A percentile compares a stretch with the other conserved stretches of the same genome.
Conservation (phyloP, 2,888 invertebrate genomes). For the Aelia acuminata region DNA sequence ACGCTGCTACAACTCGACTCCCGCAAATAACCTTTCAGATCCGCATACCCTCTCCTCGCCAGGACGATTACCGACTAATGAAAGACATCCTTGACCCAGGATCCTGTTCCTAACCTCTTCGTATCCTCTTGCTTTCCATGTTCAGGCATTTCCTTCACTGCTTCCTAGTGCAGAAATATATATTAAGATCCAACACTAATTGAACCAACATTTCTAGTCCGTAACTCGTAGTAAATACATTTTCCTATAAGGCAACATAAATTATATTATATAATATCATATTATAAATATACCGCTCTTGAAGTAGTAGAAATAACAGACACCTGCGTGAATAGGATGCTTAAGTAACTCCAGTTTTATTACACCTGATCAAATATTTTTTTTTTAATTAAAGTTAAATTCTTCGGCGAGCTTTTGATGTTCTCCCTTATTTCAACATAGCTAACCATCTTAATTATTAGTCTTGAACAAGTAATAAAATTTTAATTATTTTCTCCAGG, state of each 20-base stretch:
- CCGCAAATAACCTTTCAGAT: conserved; percentile 18
- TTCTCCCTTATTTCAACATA: neutral
- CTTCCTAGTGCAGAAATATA: conserved; percentile 19
- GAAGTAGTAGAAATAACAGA: neutral
- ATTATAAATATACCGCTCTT: neutral
- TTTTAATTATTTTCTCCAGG: neutral
- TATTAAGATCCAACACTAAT: neutral
- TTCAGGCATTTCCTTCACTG: conserved; percentile 24
- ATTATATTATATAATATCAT: neutral
- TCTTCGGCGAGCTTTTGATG: neutral
- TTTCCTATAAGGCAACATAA: conserved; percentile 3
- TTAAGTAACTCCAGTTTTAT: neutral
- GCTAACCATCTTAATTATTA: neutral
- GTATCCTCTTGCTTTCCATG: conserved; percentile 28
- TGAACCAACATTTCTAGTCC: neutral
- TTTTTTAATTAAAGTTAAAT: neutral
- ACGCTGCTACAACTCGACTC: neutral
- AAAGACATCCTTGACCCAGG: conserved; percentile 43
- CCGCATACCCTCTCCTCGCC: neutral
- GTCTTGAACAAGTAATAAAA: neutral
- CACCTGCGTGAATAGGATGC: neutral
- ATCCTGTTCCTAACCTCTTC: conserved; percentile 40
- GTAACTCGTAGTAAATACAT: neutral
- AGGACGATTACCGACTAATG: conserved; percentile 25
- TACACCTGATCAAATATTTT: neutral